phyloP scores from a whole-genome alignment of 2,113 vertebrate species.

The Ariopsis seemanni region DNA sequence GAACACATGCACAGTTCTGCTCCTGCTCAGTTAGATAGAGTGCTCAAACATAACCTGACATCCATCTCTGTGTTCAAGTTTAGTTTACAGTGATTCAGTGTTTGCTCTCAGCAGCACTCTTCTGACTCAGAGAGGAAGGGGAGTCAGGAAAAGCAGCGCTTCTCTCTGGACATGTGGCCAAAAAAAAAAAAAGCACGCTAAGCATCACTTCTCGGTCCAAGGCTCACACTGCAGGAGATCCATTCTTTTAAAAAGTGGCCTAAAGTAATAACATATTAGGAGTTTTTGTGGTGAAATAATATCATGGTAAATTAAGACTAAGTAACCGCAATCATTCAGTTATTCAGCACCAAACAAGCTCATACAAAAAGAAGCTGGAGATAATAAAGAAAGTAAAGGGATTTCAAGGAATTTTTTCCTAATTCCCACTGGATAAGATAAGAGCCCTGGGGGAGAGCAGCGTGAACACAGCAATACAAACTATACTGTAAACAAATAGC shows the following conservation, averaged over 20 bases:
- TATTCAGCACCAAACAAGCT: conserved; percentile 24
- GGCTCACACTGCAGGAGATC: conserved; percentile 12
- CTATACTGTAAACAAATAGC: neutral
- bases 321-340: conserved; percentile 27
- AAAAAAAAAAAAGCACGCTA: neutral
- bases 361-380: conserved; percentile 26
- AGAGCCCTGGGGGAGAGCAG: neutral
- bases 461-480: neutral
- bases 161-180: conserved; percentile 18
- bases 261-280: conserved; percentile 38
- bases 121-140: conserved; percentile 25
- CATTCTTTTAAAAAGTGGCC: conserved; percentile 18
- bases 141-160: conserved; percentile 38
- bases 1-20: conserved; percentile 17
- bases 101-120: conserved; percentile 31
- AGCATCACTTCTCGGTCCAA: conserved; percentile 32
- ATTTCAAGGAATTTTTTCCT: conserved; percentile 12
- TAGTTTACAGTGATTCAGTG: conserved; percentile 2
- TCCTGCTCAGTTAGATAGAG: conserved; percentile 17
- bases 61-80: conserved; percentile 2
- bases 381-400: conserved; percentile 20
- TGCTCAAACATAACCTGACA: conserved; percentile 15
- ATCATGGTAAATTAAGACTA: conserved; percentile 40
- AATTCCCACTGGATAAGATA: conserved; percentile 17
- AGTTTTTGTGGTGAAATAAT: conserved; percentile 34